phyloP scores from a whole-genome alignment of 2,797 vertebrate genomes.

The Fistularia commersonii region DNA sequence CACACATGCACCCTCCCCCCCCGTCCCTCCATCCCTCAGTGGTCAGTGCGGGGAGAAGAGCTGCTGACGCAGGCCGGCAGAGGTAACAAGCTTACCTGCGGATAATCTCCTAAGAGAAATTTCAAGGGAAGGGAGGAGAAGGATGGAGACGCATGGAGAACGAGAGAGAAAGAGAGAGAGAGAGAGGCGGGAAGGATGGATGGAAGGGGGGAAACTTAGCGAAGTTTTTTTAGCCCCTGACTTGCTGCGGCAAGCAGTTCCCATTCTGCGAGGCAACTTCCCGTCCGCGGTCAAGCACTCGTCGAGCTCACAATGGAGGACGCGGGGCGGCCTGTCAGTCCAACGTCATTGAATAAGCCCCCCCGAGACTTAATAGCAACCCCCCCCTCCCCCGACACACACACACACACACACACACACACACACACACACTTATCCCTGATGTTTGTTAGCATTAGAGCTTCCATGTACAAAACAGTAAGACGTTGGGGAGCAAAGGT shows the following conservation, averaged over 20 bases:
- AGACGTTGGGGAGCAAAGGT: no score
- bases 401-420: no score
- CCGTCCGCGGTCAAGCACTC: constrained; percentile 70
- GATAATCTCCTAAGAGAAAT: constrained; percentile 83
- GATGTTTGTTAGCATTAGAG: no score
- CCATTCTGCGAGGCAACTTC: constrained; percentile 69
- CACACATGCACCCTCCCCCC: constrained; percentile 18
- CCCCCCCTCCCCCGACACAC: no score
- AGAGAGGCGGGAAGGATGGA: constrained; percentile 31
- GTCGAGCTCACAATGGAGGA: constrained; percentile 55
- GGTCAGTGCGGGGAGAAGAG: constrained; percentile 73
- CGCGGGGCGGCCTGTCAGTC: constrained; percentile 1
- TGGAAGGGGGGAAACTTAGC: constrained; percentile 70
- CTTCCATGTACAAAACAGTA: no score
- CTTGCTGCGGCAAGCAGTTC: constrained; percentile 79
- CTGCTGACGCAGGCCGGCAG: constrained; percentile 78
- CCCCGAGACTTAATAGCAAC: no score
- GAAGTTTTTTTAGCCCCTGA: constrained; percentile 76
- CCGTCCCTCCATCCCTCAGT: constrained; percentile 49
- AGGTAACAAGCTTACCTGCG: constrained; percentile 83
- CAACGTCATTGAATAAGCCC: no score
- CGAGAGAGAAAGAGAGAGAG: constrained; percentile 23
- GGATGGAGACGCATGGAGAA: constrained; percentile 30
- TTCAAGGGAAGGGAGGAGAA: constrained; percentile 73
- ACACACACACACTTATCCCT: no score